A percentile compares a stretch with the other conserved stretches of the same genome.
These are phyloP conservation scores for Clarias pachynema DNA, from an alignment of 2,797 vertebrate species.

Conservation along the genomic window DNA sequence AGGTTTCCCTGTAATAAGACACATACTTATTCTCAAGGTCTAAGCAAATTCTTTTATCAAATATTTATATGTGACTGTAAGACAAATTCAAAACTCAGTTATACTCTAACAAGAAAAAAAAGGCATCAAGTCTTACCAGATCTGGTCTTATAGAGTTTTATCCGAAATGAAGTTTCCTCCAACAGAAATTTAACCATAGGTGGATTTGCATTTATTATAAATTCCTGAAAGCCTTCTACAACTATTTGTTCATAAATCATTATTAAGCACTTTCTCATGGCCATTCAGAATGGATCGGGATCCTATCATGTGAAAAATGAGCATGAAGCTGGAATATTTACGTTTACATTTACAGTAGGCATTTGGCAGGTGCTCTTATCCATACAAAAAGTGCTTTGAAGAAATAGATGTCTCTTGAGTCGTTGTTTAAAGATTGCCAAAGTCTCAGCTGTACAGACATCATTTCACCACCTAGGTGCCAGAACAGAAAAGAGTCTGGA, in stretches of 20 bases:
- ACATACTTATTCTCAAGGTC: background rate
- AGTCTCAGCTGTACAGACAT: too few relatives aligned
- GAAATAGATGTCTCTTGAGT: too few relatives aligned
- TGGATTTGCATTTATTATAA: background rate
- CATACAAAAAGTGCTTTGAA: too few relatives aligned
- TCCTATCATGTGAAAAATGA: background rate
- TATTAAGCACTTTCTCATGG: background rate
- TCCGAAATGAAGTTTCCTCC: background rate
- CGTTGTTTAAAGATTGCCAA: too few relatives aligned
- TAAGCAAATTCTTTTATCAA: background rate
- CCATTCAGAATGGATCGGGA: background rate
- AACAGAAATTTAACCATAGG: background rate
- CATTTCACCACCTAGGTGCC: too few relatives aligned
- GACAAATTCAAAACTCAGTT: background rate
- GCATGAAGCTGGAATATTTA: background rate
- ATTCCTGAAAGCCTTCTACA: background rate
- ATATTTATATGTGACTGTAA: background rate
- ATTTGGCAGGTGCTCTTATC: too few relatives aligned
- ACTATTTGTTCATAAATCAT: background rate
- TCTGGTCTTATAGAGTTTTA: background rate
- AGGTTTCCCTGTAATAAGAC: background rate
- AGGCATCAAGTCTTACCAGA: background rate
- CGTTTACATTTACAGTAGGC: background rate
- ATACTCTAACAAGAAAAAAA: background rate
- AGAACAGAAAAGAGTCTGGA: too few relatives aligned